Base-by-base conservation (phyloP, 1,140 invertebrate species). In the Hypsibius dujardini region DNA sequence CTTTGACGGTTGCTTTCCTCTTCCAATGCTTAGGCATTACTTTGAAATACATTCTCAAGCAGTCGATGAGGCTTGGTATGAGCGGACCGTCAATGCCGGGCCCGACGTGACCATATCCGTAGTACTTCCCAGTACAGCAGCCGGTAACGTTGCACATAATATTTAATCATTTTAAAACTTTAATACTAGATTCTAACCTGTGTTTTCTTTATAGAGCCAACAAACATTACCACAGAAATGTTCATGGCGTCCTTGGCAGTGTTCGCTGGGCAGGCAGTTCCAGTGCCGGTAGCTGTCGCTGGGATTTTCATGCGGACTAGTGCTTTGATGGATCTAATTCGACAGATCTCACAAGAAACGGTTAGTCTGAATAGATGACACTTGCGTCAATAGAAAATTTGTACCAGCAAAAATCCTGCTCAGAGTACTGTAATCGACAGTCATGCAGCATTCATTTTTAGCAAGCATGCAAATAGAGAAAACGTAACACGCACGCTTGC, bases 61-160 rank as follows among this genome's bases (percentile, higher is more conserved):
- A 7, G 50, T 56, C 7, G 50, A 56, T n/a, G 50, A 56, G n/a
- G 50, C 50, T 7, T 56, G 7, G 7, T 56, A 56, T n/a, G 50
- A 56, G n/a, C 7, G 50, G 50, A 56, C 50, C 50, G n/a, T 56
- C 7, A n/a, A 7, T 7, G n/a, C 7, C n/a, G 50, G 7, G n/a
- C 7, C 50, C 7, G 50, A 56, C n/a, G 50, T 56, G 7, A 56
- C 50, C 7, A 56, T 56, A 7, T 56, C 50, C 7, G n/a, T 56
- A 56, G 50, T 56, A n/a, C 50, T n/a, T 56, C n/a, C 50, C 50
- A 56, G 50, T 56, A 56, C n/a, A n/a, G 50, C n/a, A 56, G 50
- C 7, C 50, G n/a, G 50, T 56, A 7, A 56, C n/a, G 7, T 56
- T n/a, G 7, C 7, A 56, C 7, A n/a, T n/a, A 56, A 56, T 7